These are phyloP conservation scores for Cactoblastis cactorum DNA, from an alignment of 2,888 invertebrate genomes.

Conservation along the genomic window DNA sequence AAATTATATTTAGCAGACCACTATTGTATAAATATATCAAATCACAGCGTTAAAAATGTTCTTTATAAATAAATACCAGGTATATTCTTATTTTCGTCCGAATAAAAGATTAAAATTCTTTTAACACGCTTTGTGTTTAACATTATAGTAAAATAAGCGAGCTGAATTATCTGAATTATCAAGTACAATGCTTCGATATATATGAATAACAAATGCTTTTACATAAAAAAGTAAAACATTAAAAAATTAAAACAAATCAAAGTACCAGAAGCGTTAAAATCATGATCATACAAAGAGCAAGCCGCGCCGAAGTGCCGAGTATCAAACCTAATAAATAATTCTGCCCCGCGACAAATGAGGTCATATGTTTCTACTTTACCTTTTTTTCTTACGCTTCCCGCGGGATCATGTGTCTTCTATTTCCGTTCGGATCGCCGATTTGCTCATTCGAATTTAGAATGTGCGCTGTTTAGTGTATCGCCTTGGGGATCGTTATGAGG, in stretches of 20 bases:
- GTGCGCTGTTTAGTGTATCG: conserved; percentile 74
- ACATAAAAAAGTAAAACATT: background rate
- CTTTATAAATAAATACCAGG: too few species aligned
- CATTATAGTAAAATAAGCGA: too few species aligned
- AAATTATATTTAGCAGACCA: too few species aligned
- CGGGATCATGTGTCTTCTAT: conserved; percentile 78
- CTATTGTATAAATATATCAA: too few species aligned
- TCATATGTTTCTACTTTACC: conserved; percentile 77
- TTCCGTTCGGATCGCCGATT: conserved; percentile 76
- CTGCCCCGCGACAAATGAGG: conserved; percentile 75
- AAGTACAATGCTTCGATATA: too few species aligned
- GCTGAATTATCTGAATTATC: too few species aligned
- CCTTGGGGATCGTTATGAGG: conserved; percentile 70
- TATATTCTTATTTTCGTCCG: too few species aligned
- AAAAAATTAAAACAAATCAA: conserved; percentile 31
- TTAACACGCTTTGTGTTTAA: too few species aligned
- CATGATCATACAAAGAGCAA: conserved; percentile 58
- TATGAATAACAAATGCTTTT: too few species aligned
- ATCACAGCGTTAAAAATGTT: too few species aligned
- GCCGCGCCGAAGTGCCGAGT: conserved; percentile 57
- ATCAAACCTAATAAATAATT: conserved; percentile 77
- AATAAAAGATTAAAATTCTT: too few species aligned
- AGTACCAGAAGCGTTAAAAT: conserved; percentile 51
- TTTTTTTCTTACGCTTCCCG: conserved; percentile 71
- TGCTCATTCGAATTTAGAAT: conserved; percentile 74